Percentiles rank a stretch among this genome's conserved stretches.
phyloP scores from a whole-genome alignment of 2,113 vertebrate genomes.

The Stegostoma tigrinum region DNA sequence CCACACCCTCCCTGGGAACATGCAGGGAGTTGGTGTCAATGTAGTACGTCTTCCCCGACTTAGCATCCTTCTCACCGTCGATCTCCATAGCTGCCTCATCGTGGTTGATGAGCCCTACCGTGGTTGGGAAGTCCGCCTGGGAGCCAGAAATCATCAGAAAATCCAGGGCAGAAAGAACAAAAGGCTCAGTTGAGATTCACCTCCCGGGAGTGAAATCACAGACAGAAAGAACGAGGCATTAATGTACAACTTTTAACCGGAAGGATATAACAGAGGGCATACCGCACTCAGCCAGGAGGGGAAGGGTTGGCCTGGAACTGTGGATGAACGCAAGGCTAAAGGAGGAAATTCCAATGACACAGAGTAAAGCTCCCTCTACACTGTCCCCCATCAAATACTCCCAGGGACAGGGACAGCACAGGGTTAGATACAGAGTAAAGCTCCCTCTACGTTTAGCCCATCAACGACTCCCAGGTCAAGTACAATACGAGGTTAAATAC shows the following conservation, averaged over 20 bases:
- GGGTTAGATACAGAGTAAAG: no score
- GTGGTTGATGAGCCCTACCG: slow-evolving; percentile 86
- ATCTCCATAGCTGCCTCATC: slow-evolving; percentile 93
- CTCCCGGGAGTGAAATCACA: no score
- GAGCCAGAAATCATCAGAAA: not conserved
- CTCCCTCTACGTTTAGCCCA: no score
- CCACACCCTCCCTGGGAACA: slow-evolving; percentile 89
- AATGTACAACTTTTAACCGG: not conserved
- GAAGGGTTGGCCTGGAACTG: not conserved
- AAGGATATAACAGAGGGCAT: no score
- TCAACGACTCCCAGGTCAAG: no score
- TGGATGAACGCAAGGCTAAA: not conserved
- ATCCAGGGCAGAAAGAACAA: not conserved
- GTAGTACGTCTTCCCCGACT: slow-evolving; percentile 80
- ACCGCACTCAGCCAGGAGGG: not conserved
- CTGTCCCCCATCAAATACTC: no score
- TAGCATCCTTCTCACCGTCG: slow-evolving; percentile 87
- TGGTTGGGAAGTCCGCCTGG: slow-evolving; percentile 95
- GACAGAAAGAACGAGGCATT: not conserved
- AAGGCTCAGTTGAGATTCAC: not conserved
- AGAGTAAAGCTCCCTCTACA: no score
- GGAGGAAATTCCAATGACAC: no score
- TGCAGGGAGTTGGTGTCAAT: slow-evolving; percentile 94
- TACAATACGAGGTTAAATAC: no score
- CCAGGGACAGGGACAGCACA: no score